These are phyloP conservation scores for Euspilapteryx auroguttella DNA, from an alignment of 2,888 invertebrate species.

Conservation along the genomic window DNA sequence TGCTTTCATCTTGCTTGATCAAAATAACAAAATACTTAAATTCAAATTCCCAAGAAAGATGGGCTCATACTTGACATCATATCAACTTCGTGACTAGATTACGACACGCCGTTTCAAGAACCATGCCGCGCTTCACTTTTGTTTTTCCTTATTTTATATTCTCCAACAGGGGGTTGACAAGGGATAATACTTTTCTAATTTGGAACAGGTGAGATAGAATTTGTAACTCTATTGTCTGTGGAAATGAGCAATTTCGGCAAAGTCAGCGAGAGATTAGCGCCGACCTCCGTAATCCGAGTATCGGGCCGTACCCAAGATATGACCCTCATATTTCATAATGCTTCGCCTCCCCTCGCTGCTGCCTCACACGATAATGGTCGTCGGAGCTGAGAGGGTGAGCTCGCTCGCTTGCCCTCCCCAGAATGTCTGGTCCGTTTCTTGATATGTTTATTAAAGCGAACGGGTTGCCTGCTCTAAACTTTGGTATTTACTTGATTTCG, in stretches of 20 bases:
- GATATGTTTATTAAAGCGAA: constrained; percentile 39
- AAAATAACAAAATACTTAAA: no score
- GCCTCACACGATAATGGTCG: constrained; percentile 4
- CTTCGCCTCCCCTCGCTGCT: constrained; percentile 11
- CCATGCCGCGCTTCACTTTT: no score
- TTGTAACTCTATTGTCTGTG: constrained; percentile 6
- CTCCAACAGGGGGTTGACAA: constrained; percentile 3
- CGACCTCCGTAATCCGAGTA: constrained; percentile 27
- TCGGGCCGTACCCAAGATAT: constrained; percentile 18
- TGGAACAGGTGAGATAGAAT: constrained; percentile 5
- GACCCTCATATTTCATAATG: constrained; percentile 42
- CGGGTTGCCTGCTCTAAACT: no score
- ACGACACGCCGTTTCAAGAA: no score
- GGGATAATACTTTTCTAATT: constrained; percentile 5
- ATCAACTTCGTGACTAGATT: no score
- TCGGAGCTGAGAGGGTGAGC: no score
- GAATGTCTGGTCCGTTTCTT: constrained; percentile 18
- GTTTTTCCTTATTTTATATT: no score
- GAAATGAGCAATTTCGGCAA: constrained; percentile 25
- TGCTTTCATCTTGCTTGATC: no score
- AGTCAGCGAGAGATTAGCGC: constrained; percentile 34
- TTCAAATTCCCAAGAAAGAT: no score
- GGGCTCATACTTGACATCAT: no score
- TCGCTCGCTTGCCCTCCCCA: not conserved
- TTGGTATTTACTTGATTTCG: no score